These are phyloP conservation scores for Turdus rufiventris DNA, from an alignment of 2,113 vertebrate genomes.

Conservation along the genomic window DNA sequence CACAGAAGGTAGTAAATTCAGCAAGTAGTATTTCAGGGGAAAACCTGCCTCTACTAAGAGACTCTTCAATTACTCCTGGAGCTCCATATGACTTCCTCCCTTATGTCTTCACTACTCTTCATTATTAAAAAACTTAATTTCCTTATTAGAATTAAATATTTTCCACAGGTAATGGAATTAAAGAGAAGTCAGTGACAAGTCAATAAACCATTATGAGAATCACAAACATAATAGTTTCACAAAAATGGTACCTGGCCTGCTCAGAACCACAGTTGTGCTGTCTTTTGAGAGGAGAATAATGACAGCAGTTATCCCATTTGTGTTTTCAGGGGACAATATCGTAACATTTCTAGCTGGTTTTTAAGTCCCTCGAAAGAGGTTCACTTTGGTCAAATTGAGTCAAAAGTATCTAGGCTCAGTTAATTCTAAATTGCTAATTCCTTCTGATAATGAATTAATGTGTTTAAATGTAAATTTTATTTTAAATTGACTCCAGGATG, in stretches of 20 bases:
- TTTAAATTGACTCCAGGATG: neutral
- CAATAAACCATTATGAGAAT: constrained; percentile 50
- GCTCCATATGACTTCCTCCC: neutral
- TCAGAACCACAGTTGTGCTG: neutral
- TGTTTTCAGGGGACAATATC: neutral
- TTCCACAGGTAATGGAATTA: constrained; percentile 21
- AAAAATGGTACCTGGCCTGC: neutral
- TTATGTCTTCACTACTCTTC: constrained; percentile 5
- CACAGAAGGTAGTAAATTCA: neutral
- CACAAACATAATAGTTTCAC: neutral
- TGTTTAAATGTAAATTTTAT: neutral
- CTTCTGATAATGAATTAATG: neutral
- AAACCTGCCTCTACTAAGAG: neutral
- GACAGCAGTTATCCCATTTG: neutral
- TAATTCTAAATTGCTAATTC: neutral
- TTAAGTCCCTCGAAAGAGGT: neutral
- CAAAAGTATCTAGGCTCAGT: neutral
- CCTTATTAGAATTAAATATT: constrained; percentile 27
- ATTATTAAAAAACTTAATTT: constrained; percentile 56
- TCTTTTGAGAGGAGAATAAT: neutral
- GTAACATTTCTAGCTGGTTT: neutral
- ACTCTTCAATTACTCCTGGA: constrained; percentile 6
- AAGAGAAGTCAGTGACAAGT: constrained; percentile 25
- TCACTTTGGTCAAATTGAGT: neutral
- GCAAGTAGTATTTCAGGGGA: neutral